Evolutionary conservation across 2,888 invertebrate species (phyloP), one percentile per base, ranked within the genome.

Genomic region (Erannis defoliaria): DNA sequence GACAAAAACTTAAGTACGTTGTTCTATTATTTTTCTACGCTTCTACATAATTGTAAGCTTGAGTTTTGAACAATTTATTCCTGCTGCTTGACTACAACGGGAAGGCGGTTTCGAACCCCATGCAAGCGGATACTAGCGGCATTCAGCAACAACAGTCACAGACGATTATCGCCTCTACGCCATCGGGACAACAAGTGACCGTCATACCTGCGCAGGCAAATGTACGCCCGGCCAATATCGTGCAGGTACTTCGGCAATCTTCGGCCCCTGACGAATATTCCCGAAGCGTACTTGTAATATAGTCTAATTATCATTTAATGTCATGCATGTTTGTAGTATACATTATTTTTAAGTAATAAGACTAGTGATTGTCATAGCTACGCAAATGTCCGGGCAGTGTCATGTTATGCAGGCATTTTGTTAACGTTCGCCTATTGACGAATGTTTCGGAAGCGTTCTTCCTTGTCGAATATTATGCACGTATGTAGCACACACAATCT

Each of bases 181-280:
- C 96, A 1, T 95, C 95, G 75, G 97, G 96, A 0, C 97, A 97
- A 79, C 97, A 97, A 80, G 94, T 97, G 71, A 97, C 97, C 5
- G 96, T 98, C 54, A 97, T 98, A 79, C 97, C 97, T 94, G 80
- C 80, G 53, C 73, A 67, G 57, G 94, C 54, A 71, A 94, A 94
- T 83, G 88, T 93, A 76, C 81, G 89, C 66, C 71, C 80, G 55
- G 76, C 81, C 56, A 88, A 88, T 73, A 73, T 88, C 61, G 85
- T 89, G 48, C 90, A 89, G 90, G 89, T 89, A 89, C 71, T 71
- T 77, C 76, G 73, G 76, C 66, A 70, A 76, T 77, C 72, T 78
- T 80, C 80, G 77, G 66, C 38, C 10, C 46, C 21, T 49, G 57
- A 66, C 74, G 75, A 75, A 76, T 59, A 73, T 77, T 73, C 55